Percentiles rank a stretch among this genome's conserved stretches.
Evolutionary conservation across 1,140 invertebrate genomes (phyloP).

Genomic region (Drosophila rufa): DNA sequence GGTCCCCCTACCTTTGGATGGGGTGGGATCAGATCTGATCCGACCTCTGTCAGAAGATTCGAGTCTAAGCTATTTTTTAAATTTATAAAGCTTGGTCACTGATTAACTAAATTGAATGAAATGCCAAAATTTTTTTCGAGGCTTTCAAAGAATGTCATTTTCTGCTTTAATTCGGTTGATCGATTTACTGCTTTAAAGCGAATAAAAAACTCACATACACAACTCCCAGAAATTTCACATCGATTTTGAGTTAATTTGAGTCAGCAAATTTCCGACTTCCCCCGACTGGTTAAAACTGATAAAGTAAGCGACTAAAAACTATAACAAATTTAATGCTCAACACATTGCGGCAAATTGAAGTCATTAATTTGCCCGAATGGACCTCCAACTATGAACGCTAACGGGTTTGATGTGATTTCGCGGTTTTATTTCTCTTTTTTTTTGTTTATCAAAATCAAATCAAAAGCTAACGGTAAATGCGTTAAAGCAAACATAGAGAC

Average conservation of each 20-base stretch:
- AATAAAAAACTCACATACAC: constrained; percentile 2
- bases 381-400: constrained; percentile 28
- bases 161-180: constrained; percentile 1
- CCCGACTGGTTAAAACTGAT: constrained; percentile 1
- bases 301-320: constrained; percentile 40
- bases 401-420: constrained; percentile 44
- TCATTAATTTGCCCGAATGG: constrained; percentile 62
- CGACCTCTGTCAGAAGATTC: constrained; percentile 16
- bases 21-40: constrained; percentile 20
- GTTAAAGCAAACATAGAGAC: constrained; percentile 10
- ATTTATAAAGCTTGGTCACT: neutral
- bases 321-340: constrained; percentile 55
- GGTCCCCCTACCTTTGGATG: constrained; percentile 8
- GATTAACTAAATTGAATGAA: neutral
- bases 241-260: constrained; percentile 31
- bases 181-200: neutral
- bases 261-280: constrained; percentile 28
- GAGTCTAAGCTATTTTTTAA: neutral
- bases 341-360: constrained; percentile 62
- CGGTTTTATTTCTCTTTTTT: constrained; percentile 10
- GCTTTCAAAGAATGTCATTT: constrained; percentile 16
- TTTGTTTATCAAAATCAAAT: constrained; percentile 33
- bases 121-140: neutral
- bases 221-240: constrained; percentile 27
- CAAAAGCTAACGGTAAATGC: constrained; percentile 50